phyloP scores from a whole-genome alignment of 2,113 vertebrate genomes.

The Sinosuthora webbiana region DNA sequence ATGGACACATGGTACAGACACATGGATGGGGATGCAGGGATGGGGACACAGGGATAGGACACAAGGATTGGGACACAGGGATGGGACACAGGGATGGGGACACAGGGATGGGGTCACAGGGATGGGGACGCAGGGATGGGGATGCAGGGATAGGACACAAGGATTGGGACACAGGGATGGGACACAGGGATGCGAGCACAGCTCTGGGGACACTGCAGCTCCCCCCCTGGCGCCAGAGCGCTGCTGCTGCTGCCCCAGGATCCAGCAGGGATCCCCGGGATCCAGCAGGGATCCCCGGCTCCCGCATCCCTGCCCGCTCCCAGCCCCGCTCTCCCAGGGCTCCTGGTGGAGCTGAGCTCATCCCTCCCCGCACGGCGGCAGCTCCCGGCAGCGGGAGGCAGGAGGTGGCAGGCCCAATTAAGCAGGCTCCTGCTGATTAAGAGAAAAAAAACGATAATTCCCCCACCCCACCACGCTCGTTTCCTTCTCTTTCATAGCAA shows the following conservation, averaged over 20 bases:
- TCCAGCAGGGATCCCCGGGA: not conserved
- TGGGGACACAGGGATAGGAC: not conserved
- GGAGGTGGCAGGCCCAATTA: conserved; percentile 7
- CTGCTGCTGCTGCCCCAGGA: not conserved
- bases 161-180: not conserved
- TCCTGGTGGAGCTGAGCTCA: not conserved
- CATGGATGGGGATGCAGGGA: no score
- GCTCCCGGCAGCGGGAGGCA: not conserved
- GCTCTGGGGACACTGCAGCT: not conserved
- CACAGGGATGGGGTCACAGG: not conserved
- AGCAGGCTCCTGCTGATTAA: conserved; percentile 2
- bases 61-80: no score
- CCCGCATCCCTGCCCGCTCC: not conserved
- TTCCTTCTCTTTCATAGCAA: conserved; percentile 36
- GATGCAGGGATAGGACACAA: not conserved
- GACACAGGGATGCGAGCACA: no score
- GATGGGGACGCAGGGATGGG: no score
- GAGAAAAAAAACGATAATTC: not conserved
- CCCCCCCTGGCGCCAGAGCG: accelerated
- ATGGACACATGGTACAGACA: no score
- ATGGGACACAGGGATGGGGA: not conserved
- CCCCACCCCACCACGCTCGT: not conserved
- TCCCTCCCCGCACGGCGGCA: not conserved
- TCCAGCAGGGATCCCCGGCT: not conserved
- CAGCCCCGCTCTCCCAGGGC: not conserved